Conservation (phyloP, 2,113 vertebrate genomes). For the Psettodes erumei region DNA sequence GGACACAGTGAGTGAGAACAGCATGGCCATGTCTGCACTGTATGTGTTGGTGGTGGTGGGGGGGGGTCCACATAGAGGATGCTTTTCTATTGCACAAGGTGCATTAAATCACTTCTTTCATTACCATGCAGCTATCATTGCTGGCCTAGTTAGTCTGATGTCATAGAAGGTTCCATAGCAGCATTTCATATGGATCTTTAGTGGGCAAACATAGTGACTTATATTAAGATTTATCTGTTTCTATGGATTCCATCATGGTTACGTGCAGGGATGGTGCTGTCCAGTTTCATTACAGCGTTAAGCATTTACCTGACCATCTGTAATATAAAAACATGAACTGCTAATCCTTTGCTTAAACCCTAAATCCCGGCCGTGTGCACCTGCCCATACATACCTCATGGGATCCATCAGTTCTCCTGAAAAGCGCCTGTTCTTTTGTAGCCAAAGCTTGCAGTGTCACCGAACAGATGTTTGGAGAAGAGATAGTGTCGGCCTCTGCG, state of each 20-base stretch:
- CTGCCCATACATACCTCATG: background rate
- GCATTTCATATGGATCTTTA: background rate
- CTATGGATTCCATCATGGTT: background rate
- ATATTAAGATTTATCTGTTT: background rate
- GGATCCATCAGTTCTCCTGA: background rate
- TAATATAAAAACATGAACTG: background rate
- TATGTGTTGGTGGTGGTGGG: background rate
- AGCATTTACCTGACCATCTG: background rate
- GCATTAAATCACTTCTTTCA: background rate
- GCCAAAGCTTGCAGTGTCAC: background rate
- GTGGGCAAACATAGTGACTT: background rate
- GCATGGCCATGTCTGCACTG: background rate
- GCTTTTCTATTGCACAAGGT: background rate
- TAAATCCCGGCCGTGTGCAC: background rate
- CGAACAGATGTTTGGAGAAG: conserved; percentile 3
- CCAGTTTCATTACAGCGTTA: background rate
- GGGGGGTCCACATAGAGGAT: background rate
- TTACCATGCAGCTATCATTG: background rate
- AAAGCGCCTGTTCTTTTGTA: conserved; percentile 15
- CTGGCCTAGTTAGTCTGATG: background rate
- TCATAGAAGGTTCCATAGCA: background rate
- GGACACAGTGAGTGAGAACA: background rate
- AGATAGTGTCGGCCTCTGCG: background rate
- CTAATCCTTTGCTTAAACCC: conserved; percentile 3
- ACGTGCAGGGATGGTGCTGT: too few relatives aligned